phyloP scores from a whole-genome alignment of 2,888 invertebrate genomes.

The Amblyjoppa proteus region DNA sequence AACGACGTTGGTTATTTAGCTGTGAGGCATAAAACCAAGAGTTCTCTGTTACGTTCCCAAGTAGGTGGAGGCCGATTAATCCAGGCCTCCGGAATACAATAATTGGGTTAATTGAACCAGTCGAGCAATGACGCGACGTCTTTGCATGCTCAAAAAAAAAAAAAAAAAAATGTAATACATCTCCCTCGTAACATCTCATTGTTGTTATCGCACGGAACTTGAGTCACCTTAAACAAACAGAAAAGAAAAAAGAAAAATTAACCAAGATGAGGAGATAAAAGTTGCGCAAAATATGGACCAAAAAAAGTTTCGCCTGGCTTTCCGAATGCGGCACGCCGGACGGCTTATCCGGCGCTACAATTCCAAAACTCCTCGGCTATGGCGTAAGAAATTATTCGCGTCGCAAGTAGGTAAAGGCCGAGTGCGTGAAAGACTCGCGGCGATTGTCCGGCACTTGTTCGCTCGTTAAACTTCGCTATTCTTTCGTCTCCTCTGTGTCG shows the following conservation, averaged over 20 bases:
- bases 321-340: neutral
- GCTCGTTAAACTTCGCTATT: neutral
- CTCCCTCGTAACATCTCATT: slow-evolving; percentile 26
- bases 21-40: slow-evolving; percentile 30
- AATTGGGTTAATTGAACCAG: slow-evolving; percentile 66
- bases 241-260: neutral
- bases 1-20: slow-evolving; percentile 41
- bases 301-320: neutral
- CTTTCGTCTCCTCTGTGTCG: slow-evolving; percentile 16
- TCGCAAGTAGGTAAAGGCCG: slow-evolving; percentile 69
- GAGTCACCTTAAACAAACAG: neutral
- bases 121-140: slow-evolving; percentile 60
- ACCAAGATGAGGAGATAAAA: neutral
- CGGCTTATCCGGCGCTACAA: neutral
- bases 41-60: slow-evolving; percentile 20
- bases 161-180: slow-evolving; percentile 2
- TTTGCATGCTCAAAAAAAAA: slow-evolving; percentile 46
- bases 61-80: slow-evolving; percentile 65
- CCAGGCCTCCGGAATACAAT: slow-evolving; percentile 65
- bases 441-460: neutral
- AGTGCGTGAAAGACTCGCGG: slow-evolving; percentile 1
- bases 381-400: slow-evolving; percentile 32
- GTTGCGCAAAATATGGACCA: neutral
- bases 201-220: slow-evolving; percentile 24
- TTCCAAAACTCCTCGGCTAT: neutral